Percentiles rank a stretch among this genome's conserved stretches.
Evolutionary conservation across 1,140 invertebrate species (phyloP).

Genomic region (Ostrea edulis): DNA sequence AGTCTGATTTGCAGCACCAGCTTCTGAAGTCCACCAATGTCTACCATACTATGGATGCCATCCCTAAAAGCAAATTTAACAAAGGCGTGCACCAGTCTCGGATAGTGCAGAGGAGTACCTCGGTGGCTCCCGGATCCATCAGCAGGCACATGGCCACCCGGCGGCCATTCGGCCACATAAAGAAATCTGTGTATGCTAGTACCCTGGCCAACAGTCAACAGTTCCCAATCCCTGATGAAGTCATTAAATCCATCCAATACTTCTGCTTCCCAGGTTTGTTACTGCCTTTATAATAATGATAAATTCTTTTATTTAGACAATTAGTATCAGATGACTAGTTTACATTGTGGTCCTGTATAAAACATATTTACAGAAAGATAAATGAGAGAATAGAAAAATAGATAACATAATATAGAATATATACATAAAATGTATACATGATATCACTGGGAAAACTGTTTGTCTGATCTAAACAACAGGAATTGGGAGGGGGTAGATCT

Average conservation of each 20-base stretch:
- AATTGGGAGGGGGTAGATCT: too few relatives aligned
- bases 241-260: constrained; percentile 67
- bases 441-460: too few relatives aligned
- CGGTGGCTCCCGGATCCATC: constrained; percentile 58
- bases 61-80: constrained; percentile 9
- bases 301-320: too few relatives aligned
- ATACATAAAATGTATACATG: too few relatives aligned
- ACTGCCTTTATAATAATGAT: too few relatives aligned
- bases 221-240: constrained; percentile 68
- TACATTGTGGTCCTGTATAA: too few relatives aligned
- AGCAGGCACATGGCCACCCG: constrained; percentile 58
- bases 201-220: constrained; percentile 51
- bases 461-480: too few relatives aligned
- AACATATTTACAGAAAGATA: too few relatives aligned
- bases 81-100: constrained; percentile 1
- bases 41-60: background rate
- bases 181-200: constrained; percentile 38
- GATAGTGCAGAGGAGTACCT: constrained; percentile 12
- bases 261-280: constrained; percentile 73
- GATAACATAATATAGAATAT: too few relatives aligned
- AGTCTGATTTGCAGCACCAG: background rate
- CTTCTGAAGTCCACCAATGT: background rate
- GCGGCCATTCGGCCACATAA: constrained; percentile 12
- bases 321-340: too few relatives aligned
- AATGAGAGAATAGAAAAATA: too few relatives aligned